Base-by-base conservation (phyloP, 1,140 invertebrate genomes). In the Ceratina australensis region DNA sequence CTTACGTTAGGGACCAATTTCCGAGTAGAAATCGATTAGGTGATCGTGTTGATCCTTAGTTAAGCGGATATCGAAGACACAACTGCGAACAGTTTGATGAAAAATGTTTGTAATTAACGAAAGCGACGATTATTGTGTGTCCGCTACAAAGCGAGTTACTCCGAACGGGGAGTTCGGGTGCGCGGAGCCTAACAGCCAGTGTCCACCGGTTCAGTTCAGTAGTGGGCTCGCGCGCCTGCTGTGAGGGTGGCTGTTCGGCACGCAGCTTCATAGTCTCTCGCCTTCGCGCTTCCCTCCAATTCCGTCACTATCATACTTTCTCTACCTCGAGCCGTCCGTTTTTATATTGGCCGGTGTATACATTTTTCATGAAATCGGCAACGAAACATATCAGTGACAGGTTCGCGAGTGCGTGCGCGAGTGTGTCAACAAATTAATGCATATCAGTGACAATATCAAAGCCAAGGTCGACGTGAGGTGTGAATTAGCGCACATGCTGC, bases 211-310 rank as follows among this genome's bases (percentile, higher is more conserved):
- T 81, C 47, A 54, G 52, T 54, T 42, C 86, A 87, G 86, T 87
- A 71, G 50, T 67, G 78, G 75, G 66, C 78, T 80, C 78, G 86
- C 81, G 85, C 81, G 86, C 83, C 78, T 80, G 64, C 67, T 72
- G 79, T 78, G 59, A 86, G 83, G 85, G 81, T 84, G 85, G 79
- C 66, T 82, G 75, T 33, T 69, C 20, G 67, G 50, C 57, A 63
- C 33, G 54, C 50, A 68, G 72, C 61, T 56, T 54, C 5, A 42
- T 42, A 42, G 42, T 49, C n/a, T 33, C 69, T 67, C 61, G 26
- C 54, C 54, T 74, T 47, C 56, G 77, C 50, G 47, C 56, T 74
- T 60, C 63, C 71, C 52, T 67, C n/a, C 18, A 15, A 13, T 57
- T 20, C 10, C 42, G 26, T n/a, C 26, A 16, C 49, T 50, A 15